Evolutionary conservation across 2,797 vertebrate genomes (phyloP), one percentile per base, ranked within the genome.

Genomic region (Chrosomus eos): DNA sequence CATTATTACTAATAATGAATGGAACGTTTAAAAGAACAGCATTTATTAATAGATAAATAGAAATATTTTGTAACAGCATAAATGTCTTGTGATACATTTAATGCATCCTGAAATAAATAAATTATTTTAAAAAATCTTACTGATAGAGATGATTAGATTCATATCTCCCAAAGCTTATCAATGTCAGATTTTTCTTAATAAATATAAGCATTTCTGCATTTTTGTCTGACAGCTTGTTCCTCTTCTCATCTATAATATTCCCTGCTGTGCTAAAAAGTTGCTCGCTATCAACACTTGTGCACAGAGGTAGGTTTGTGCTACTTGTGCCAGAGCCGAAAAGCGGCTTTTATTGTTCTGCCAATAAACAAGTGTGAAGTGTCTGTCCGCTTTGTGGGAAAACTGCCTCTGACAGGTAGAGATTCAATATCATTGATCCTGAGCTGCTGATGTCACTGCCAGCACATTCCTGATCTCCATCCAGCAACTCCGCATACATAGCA

Each of bases 201-300:
- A 7, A 38, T 38, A 70, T 53, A 67, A 82, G 80, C 85, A 86
- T 82, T 36, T 86, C 33, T 13, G 13, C 36, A 76, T 82, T 77
- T 76, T 60, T 58, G 48, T 26, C 6, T 9, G 38, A 28, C 43
- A 72, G 80, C 11, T 4, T 33, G 33, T 33, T 33, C 33, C 4
- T 33, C 62, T 82, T 86, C 33, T 70, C 36, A 58, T 86, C 66
- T 28, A 71, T 26, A 33, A 81, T 28, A 67, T 58, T 75, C 31
- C 21, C 71, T 28, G 79, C 79, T 68, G 84, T 68, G 72, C 84
- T 82, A 31, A 74, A 75, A 51, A 75, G 45, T 81, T 8, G 45
- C 31, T 48, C 13, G 7, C 43, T 68, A 64, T 53, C 33, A 60
- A 77, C 53, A n/a, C 73, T 76, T 36, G 43, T 55, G 73, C 48